Base-by-base conservation (phyloP, 2,797 vertebrate species). In the Liasis olivaceus region DNA sequence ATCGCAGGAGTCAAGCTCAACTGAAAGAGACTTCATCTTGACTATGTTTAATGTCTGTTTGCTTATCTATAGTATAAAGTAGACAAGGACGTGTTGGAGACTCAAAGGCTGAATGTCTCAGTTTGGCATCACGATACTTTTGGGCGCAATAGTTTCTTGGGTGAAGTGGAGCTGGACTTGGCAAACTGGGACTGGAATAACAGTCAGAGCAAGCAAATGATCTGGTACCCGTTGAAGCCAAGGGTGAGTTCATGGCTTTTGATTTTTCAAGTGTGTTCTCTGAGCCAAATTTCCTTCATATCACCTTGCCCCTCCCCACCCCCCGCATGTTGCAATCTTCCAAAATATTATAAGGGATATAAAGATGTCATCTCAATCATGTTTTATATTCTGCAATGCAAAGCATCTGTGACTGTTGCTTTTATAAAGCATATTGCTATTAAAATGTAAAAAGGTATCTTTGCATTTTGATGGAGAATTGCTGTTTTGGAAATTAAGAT, bases 41-140 rank as follows among this genome's bases (percentile, higher is more conserved):
- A 14, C 59, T 22, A 9, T 60, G 89, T 62, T 20, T 15, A 1
- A 0, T 36, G 90, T 94, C 0, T 4, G 6, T 88, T 94, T 86
- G 95, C 22, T 87, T 95, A 56, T 2, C 90, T 89, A 66, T 93
- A 99, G 99, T 99, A 99, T 95, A 99, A 99, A 98, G 96, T 98
- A 56, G 95, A 96, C 86, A 98, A 98, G 94, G 96, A 96, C 36
- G 91, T 96, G 69, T 94, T 99, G 93, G 98, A 98, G 96, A 97
- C 96, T 62, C 99, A 98, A 93, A 98, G 92, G 31, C 94, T 99
- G 93, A 99, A 98, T 92, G 59, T 99, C 72, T 99, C 99, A 0
- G 98, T 99, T 88, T 99, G 99, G 99, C 99, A 99, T 95, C 98
- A 99, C 3, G 98, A 99, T 95, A 98, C 96, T 0, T 99, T 99